These are phyloP conservation scores for Streptopelia turtur DNA, from an alignment of 2,797 vertebrate species.

Conservation along the genomic window DNA sequence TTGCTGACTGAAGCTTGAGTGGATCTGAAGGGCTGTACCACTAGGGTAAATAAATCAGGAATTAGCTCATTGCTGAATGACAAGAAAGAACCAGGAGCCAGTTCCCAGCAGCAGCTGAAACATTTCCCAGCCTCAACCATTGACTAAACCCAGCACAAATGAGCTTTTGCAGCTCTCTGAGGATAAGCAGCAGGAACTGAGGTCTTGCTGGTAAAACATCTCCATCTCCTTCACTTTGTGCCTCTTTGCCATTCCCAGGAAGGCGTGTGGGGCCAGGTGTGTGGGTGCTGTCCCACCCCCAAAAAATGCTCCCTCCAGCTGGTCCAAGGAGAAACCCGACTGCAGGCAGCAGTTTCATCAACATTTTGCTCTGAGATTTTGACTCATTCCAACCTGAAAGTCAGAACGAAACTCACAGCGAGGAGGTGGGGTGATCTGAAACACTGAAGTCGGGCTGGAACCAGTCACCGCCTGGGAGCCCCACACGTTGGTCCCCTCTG, in stretches of 20 bases:
- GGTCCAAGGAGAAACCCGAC: not conserved
- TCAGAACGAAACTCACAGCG: not conserved
- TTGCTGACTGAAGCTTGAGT: not conserved
- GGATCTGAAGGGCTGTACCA: not conserved
- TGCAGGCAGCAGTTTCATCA: not conserved
- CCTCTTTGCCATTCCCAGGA: not conserved
- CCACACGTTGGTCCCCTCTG: not conserved
- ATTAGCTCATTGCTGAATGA: not conserved
- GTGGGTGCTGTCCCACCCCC: not conserved
- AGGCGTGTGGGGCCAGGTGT: rapidly evolving
- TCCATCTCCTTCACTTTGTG: not conserved
- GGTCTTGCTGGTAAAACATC: not conserved
- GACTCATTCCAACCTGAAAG: not conserved
- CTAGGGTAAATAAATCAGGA: not conserved
- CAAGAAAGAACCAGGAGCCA: not conserved
- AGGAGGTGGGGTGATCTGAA: not conserved
- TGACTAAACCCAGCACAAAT: not conserved
- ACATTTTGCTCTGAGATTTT: not conserved
- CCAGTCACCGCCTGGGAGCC: rapidly evolving
- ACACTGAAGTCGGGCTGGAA: rapidly evolving
- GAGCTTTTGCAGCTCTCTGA: not conserved
- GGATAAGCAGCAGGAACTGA: not conserved
- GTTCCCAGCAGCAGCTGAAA: not conserved
- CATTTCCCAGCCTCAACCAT: not conserved
- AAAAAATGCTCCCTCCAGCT: rapidly evolving